Evolutionary conservation across 2,113 vertebrate species (phyloP).

Genomic region (Catharus minimus): DNA sequence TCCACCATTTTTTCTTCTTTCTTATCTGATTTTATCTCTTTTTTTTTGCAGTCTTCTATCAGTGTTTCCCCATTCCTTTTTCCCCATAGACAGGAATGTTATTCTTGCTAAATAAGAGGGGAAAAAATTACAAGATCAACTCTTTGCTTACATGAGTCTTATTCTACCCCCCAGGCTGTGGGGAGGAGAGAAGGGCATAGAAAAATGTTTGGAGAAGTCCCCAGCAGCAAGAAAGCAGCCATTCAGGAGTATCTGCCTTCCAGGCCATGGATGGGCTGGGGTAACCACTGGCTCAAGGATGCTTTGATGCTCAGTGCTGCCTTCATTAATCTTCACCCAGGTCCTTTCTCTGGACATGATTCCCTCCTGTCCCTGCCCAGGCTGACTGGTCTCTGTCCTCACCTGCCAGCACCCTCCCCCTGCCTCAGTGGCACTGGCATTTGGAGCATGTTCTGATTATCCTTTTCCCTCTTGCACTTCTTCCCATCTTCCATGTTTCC

Average conservation of each 20-base stretch:
- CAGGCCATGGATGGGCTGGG: not conserved
- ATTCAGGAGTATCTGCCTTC: not conserved
- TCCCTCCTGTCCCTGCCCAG: not conserved
- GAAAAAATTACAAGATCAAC: not conserved
- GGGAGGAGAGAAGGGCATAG: not conserved
- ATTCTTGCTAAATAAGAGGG: not conserved
- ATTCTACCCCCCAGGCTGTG: not conserved
- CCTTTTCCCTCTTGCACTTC: not conserved
- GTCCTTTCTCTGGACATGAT: not conserved
- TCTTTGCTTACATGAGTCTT: not conserved
- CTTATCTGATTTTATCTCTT: not conserved
- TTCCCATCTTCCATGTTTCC: not conserved
- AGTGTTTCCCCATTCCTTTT: not conserved
- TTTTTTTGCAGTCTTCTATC: not conserved
- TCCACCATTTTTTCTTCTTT: not conserved
- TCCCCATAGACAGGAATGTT: not conserved
- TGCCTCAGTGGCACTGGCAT: not conserved
- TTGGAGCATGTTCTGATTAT: not conserved
- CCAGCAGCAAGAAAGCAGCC: accelerated
- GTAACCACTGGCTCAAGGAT: not conserved
- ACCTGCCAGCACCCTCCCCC: accelerated
- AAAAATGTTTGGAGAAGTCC: not conserved
- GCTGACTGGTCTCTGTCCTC: not conserved
- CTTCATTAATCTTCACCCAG: not conserved
- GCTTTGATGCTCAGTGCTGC: not conserved